These are phyloP conservation scores for Tenthredo livida DNA, from an alignment of 2,888 invertebrate genomes.

Conservation along the genomic window DNA sequence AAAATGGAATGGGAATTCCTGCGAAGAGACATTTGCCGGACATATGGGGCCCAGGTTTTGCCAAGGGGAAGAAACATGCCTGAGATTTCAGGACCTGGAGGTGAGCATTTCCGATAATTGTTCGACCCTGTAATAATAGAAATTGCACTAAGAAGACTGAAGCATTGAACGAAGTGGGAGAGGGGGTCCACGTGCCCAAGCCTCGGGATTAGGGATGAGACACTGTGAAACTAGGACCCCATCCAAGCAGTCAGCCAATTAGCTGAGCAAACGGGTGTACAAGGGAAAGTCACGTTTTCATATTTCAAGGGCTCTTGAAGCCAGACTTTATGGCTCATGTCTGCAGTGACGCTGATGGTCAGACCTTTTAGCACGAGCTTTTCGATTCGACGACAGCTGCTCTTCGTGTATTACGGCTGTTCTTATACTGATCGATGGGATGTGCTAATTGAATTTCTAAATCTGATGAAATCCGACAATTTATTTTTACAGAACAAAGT, in stretches of 20 bases:
- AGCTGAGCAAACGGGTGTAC: conserved; percentile 5
- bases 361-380: conserved; percentile 20
- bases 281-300: conserved; percentile 37
- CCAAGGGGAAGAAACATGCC: too few relatives aligned
- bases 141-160: background rate
- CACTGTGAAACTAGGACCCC: background rate
- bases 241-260: background rate
- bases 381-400: conserved; percentile 24
- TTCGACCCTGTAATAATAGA: background rate
- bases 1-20: background rate
- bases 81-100: background rate
- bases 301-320: conserved; percentile 33
- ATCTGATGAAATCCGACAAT: background rate
- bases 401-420: background rate
- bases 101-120: background rate
- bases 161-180: background rate
- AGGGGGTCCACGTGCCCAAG: background rate
- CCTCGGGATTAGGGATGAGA: background rate
- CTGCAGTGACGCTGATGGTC: conserved; percentile 20
- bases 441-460: background rate
- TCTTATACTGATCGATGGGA: background rate
- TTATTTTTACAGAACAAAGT: background rate
- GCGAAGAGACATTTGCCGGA: background rate
- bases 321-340: conserved; percentile 42
- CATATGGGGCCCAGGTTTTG: conserved; percentile 4